Evolutionary conservation across 2,888 invertebrate species (phyloP).

Genomic region (Drosophila mimica): DNA sequence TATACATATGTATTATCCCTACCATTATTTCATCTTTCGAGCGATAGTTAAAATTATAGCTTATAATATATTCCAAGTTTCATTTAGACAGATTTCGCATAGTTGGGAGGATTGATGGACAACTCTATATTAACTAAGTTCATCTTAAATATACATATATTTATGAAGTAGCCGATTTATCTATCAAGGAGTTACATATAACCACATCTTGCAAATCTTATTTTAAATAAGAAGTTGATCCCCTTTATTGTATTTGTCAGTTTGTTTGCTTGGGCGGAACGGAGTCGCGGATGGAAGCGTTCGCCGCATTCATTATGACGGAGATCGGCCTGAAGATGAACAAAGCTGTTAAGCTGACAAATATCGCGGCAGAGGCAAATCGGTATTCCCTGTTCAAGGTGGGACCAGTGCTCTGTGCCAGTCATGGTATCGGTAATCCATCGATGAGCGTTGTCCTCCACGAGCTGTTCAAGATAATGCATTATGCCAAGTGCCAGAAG

Average conservation of each 20-base stretch:
- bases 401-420: slow-evolving; percentile 76
- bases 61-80: neutral
- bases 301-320: slow-evolving; percentile 94
- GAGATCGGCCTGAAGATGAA: slow-evolving; percentile 95
- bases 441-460: slow-evolving; percentile 97
- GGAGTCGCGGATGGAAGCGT: slow-evolving; percentile 94
- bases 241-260: slow-evolving; percentile 85
- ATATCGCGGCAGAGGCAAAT: slow-evolving; percentile 94
- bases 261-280: slow-evolving; percentile 99
- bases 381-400: slow-evolving; percentile 97
- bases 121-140: neutral
- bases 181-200: neutral
- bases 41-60: no score
- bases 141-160: neutral
- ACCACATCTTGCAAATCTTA: neutral
- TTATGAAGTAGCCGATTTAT: neutral
- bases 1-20: no score
- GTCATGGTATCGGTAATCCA: slow-evolving; percentile 97
- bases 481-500: slow-evolving; percentile 92
- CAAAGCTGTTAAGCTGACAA: slow-evolving; percentile 92
- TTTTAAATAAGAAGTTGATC: neutral
- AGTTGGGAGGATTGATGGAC: neutral
- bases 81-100: neutral
- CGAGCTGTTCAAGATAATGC: slow-evolving; percentile 97
- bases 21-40: no score